Percentiles rank a stretch among this genome's conserved stretches.
Conservation (phyloP, 2,797 vertebrate species). For the Distichodus sexfasciatus region DNA sequence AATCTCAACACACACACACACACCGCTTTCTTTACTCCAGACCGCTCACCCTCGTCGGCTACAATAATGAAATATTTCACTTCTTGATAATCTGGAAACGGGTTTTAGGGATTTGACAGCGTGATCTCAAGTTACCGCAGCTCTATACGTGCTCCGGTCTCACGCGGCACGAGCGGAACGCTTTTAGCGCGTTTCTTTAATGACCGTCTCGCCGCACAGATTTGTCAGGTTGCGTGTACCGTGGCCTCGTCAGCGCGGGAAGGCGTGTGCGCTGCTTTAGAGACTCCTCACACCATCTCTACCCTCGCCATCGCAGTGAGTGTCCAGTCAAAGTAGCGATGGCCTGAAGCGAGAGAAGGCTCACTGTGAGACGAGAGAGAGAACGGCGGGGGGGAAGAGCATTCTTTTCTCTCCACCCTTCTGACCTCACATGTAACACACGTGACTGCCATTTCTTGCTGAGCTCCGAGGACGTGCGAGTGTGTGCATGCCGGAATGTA, state of each 20-base stretch:
- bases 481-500: neutral
- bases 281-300: conserved; percentile 3
- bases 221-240: conserved; percentile 25
- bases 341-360: conserved; percentile 36
- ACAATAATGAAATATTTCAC: conserved; percentile 31
- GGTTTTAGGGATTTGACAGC: neutral
- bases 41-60: neutral
- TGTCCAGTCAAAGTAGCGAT: conserved; percentile 33
- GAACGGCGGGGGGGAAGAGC: neutral
- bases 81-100: neutral
- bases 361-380: conserved; percentile 2
- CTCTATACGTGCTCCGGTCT: neutral
- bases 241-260: conserved; percentile 8
- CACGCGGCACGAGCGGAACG: neutral
- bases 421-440: conserved; percentile 40
- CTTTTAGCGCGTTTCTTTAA: neutral
- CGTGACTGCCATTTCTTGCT: conserved; percentile 32
- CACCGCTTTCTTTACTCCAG: neutral
- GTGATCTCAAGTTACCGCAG: neutral
- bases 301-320: conserved; percentile 23
- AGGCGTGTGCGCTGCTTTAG: neutral
- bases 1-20: conserved; percentile 33
- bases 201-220: neutral
- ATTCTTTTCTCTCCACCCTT: conserved; percentile 29
- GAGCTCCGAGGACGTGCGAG: conserved; percentile 7